Evolutionary conservation across 2,888 invertebrate species (phyloP).

Genomic region (Stenurella melanura): DNA sequence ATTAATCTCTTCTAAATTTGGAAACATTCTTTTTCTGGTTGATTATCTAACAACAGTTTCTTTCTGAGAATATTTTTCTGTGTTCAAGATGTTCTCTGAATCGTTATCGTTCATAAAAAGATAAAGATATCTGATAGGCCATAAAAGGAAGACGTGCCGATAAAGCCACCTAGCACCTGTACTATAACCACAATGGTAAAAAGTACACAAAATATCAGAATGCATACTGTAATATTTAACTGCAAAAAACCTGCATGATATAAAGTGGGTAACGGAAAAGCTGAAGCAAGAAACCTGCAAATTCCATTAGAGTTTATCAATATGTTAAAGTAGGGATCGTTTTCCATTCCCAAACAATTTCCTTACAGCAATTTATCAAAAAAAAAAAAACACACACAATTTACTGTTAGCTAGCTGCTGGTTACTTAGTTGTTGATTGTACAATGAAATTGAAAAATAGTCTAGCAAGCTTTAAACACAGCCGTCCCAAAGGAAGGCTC

Average conservation of each 20-base stretch:
- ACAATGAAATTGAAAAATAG: not conserved
- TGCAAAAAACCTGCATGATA: conserved; percentile 4
- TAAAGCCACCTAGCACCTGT: too few species aligned
- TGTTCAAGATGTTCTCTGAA: too few species aligned
- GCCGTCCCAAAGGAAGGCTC: too few species aligned
- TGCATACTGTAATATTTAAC: conserved; percentile 28
- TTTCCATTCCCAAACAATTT: not conserved
- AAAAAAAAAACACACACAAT: conserved; percentile 15
- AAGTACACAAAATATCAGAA: not conserved
- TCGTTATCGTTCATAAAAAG: too few species aligned
- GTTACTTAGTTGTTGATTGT: not conserved
- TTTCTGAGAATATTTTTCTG: too few species aligned
- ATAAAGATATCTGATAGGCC: too few species aligned
- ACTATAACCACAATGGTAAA: conserved; percentile 3
- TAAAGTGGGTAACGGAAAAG: conserved; percentile 15
- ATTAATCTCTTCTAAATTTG: too few species aligned
- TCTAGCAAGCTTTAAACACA: not conserved
- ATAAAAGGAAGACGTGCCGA: too few species aligned
- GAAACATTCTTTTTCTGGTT: too few species aligned
- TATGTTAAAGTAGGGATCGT: conserved; percentile 1
- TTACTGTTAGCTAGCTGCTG: not conserved
- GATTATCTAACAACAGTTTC: too few species aligned
- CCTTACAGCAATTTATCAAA: not conserved
- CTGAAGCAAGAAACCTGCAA: conserved; percentile 13
- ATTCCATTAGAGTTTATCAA: conserved; percentile 36